A percentile compares a stretch with the other conserved stretches of the same genome.
Conservation (phyloP, 2,797 vertebrate genomes). For the Danio albolineatus region DNA sequence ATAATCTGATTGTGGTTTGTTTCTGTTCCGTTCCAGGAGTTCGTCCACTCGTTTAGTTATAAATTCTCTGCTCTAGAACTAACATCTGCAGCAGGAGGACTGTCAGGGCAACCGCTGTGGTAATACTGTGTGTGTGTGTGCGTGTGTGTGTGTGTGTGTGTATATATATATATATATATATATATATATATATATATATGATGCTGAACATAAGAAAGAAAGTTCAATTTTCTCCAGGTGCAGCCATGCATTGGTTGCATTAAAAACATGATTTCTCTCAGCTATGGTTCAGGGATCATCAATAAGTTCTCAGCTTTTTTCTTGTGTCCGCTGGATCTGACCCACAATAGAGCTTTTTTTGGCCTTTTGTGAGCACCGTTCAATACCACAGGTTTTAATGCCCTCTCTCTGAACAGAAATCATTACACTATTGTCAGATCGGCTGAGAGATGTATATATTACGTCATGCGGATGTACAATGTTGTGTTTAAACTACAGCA, state of each 20-base stretch:
- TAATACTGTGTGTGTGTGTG: too few relatives aligned
- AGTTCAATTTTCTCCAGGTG: conserved; percentile 61
- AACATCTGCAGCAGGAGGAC: conserved; percentile 30
- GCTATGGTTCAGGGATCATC: conserved; percentile 40
- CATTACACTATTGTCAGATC: conserved; percentile 31
- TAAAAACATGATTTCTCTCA: conserved; percentile 53
- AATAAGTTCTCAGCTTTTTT: conserved; percentile 35
- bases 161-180: too few relatives aligned
- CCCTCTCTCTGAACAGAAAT: not conserved
- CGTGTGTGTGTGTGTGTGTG: too few relatives aligned
- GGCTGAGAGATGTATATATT: not conserved
- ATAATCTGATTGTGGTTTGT: not conserved
- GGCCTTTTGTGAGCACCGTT: conserved; percentile 21
- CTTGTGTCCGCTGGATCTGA: too few relatives aligned
- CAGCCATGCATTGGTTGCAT: conserved; percentile 51
- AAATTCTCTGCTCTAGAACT: conserved; percentile 22
- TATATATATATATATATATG: too few relatives aligned
- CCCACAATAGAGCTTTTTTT: conserved; percentile 6
- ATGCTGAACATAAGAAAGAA: conserved; percentile 44
- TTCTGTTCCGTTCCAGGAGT: conserved; percentile 5
- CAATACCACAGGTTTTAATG: conserved; percentile 21
- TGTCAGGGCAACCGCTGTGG: conserved; percentile 17
- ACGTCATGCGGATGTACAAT: not conserved
- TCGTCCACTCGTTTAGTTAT: conserved; percentile 18
- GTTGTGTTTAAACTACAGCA: too few relatives aligned